A percentile compares a stretch with the other conserved stretches of the same genome.
Conservation (phyloP, 2,797 vertebrate species). For the Amblyopsis hoosieri region DNA sequence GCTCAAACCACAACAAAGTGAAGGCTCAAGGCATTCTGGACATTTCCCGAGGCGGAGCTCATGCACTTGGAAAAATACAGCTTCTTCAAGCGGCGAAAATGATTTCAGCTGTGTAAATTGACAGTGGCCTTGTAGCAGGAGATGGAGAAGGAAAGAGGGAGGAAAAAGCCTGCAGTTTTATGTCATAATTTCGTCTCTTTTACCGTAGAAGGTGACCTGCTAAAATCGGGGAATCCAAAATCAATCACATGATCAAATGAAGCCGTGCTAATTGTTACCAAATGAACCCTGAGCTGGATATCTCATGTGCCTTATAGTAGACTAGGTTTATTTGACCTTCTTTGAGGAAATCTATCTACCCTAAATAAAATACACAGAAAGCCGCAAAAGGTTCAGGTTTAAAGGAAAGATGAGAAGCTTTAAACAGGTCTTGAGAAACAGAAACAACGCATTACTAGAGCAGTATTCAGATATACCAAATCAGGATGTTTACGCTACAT, state of each 20-base stretch:
- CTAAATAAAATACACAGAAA: conserved; percentile 39
- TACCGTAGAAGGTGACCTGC: conserved; percentile 40
- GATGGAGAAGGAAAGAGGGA: conserved; percentile 58
- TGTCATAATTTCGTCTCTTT: conserved; percentile 58
- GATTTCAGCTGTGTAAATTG: conserved; percentile 76
- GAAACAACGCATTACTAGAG: conserved; percentile 22
- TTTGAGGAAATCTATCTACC: conserved; percentile 45
- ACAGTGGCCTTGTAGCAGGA: conserved; percentile 74
- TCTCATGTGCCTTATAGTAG: conserved; percentile 25
- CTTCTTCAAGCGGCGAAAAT: conserved; percentile 67
- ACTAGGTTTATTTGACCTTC: conserved; percentile 53
- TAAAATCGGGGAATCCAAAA: conserved; percentile 34
- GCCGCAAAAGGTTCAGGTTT: conserved; percentile 13
- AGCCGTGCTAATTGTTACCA: conserved; percentile 66
- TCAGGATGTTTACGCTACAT: conserved; percentile 61
- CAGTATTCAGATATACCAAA: conserved; percentile 34
- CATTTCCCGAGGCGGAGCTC: conserved; percentile 56
- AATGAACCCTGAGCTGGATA: conserved; percentile 50
- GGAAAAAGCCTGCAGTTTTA: conserved; percentile 49
- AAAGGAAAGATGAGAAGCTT: conserved; percentile 35
- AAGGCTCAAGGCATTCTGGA: conserved; percentile 59
- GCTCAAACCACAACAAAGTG: conserved; percentile 75
- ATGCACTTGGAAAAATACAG: conserved; percentile 53
- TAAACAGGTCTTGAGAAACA: conserved; percentile 34
- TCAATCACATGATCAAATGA: conserved; percentile 51